Conservation (phyloP, 2,797 vertebrate genomes). For the Odontamblyopus lacepedii region DNA sequence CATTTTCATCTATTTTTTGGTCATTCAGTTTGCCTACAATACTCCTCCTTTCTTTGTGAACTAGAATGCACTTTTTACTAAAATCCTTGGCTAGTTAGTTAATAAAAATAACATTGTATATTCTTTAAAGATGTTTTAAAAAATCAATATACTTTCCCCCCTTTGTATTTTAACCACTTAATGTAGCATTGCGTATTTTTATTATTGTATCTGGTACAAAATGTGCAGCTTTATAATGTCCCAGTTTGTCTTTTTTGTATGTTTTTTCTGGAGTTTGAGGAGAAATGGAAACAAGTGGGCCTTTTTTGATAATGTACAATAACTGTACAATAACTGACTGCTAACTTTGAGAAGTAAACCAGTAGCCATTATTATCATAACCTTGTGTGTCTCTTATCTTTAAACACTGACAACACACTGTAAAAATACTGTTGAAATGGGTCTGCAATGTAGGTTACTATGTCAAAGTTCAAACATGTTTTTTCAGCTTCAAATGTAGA, state of each 20-base stretch:
- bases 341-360: conserved; percentile 84
- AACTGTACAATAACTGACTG: conserved; percentile 89
- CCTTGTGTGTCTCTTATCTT: conserved; percentile 31
- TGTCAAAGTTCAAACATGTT: not conserved
- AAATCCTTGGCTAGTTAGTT: conserved; percentile 85
- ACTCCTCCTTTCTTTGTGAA: conserved; percentile 82
- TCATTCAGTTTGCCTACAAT: conserved; percentile 57
- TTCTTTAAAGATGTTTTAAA: conserved; percentile 84
- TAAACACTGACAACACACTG: not conserved
- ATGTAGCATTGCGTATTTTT: conserved; percentile 87
- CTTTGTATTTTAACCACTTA: conserved; percentile 86
- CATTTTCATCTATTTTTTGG: conserved; percentile 12
- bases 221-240: conserved; percentile 80
- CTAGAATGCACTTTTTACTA: conserved; percentile 91
- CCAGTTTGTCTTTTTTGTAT: conserved; percentile 66
- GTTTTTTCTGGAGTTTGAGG: conserved; percentile 62
- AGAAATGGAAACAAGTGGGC: conserved; percentile 75
- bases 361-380: conserved; percentile 73
- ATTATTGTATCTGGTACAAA: conserved; percentile 87
- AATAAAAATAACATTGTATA: conserved; percentile 80
- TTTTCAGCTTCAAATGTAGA: not conserved
- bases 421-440: not conserved
- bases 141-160: conserved; percentile 76
- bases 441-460: not conserved
- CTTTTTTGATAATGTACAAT: conserved; percentile 88